Evolutionary conservation across 2,113 vertebrate genomes (phyloP).

Genomic region (Pelecanus crispus): DNA sequence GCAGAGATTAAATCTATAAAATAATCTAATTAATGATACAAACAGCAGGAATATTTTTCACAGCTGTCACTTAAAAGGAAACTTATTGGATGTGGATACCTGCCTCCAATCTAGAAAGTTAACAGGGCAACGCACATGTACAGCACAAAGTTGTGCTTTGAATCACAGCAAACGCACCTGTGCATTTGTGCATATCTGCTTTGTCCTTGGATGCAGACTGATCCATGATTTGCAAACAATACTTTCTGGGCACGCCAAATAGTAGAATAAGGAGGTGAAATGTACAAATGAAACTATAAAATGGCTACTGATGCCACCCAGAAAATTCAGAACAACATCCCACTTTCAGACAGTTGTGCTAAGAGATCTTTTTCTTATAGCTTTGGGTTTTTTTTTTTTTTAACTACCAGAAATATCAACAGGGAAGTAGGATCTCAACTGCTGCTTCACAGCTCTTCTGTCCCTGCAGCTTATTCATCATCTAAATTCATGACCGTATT

Average conservation of each 20-base stretch:
- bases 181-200: background rate
- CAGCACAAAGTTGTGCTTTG: background rate
- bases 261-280: background rate
- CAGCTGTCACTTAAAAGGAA: background rate
- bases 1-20: background rate
- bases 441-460: background rate
- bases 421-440: background rate
- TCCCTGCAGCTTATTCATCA: background rate
- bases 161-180: background rate
- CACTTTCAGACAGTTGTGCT: background rate
- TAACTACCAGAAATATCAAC: background rate
- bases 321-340: background rate
- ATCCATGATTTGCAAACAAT: background rate
- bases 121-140: background rate
- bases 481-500: conserved; percentile 5
- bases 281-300: background rate
- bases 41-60: background rate
- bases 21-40: background rate
- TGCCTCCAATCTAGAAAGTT: background rate
- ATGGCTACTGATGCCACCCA: background rate
- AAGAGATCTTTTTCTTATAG: background rate
- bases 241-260: background rate
- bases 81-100: background rate
- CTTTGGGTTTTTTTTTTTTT: background rate
- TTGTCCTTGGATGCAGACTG: background rate